Conservation (phyloP, 2,113 vertebrate species). For the Sylvia atricapilla region DNA sequence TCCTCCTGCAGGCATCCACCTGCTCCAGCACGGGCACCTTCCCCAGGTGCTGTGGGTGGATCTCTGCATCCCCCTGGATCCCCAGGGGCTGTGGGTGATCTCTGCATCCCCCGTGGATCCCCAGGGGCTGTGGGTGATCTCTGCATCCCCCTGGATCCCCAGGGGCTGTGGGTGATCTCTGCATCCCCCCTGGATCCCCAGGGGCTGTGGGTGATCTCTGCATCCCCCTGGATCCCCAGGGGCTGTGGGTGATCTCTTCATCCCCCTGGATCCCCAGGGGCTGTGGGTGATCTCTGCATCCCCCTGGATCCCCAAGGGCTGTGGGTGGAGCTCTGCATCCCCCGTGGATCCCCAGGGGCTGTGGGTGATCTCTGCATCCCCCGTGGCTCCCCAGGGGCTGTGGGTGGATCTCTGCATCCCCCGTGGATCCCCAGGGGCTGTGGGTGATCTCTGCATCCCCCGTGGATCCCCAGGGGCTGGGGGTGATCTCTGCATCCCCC, state of each 20-base stretch:
- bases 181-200: not conserved
- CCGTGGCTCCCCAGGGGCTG: too few relatives aligned
- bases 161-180: not conserved
- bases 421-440: fast-evolving
- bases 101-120: not conserved
- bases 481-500: not conserved
- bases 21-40: fast-evolving
- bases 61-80: too few relatives aligned
- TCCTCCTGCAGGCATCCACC: not conserved
- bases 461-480: too few relatives aligned
- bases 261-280: not conserved
- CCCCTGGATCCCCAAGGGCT: too few relatives aligned
- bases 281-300: too few relatives aligned
- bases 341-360: fast-evolving
- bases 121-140: not conserved
- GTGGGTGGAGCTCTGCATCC: not conserved
- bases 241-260: not conserved
- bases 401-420: not conserved
- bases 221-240: too few relatives aligned
- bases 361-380: too few relatives aligned
- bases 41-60: not conserved
- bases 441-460: too few relatives aligned
- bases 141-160: too few relatives aligned
- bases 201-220: too few relatives aligned
- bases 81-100: too few relatives aligned